A percentile compares a stretch with the other conserved stretches of the same genome.
phyloP scores from a whole-genome alignment of 2,888 invertebrate genomes.

The Onchidella celtica region DNA sequence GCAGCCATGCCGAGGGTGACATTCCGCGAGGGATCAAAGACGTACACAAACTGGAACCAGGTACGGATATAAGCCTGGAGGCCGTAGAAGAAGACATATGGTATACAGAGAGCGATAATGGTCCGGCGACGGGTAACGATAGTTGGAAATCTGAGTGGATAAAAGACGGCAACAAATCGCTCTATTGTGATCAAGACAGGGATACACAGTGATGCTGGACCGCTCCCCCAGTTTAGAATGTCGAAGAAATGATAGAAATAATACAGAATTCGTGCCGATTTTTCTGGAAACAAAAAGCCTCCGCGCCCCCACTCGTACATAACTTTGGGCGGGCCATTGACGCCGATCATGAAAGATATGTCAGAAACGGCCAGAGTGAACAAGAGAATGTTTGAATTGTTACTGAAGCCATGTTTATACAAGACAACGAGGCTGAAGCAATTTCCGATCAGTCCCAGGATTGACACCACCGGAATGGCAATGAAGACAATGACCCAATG shows the following conservation, averaged over 20 bases:
- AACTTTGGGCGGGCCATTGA: slow-evolving; percentile 30
- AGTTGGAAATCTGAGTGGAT: slow-evolving; percentile 19
- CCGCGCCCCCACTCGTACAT: slow-evolving; percentile 33
- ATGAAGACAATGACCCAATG: slow-evolving; percentile 29
- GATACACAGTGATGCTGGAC: slow-evolving; percentile 16
- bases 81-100: not conserved
- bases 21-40: not conserved
- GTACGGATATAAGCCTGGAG: slow-evolving; percentile 20
- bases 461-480: slow-evolving; percentile 11
- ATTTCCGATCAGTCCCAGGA: slow-evolving; percentile 33
- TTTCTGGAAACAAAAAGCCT: slow-evolving; percentile 22
- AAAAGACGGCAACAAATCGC: slow-evolving; percentile 33
- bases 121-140: slow-evolving; percentile 30
- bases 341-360: slow-evolving; percentile 30
- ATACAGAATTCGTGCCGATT: not conserved
- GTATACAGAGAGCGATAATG: not conserved
- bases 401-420: slow-evolving; percentile 3
- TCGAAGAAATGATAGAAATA: slow-evolving; percentile 39
- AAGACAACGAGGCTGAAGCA: slow-evolving; percentile 20
- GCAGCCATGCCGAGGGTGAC: slow-evolving; percentile 1
- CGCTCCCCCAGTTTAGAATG: slow-evolving; percentile 31
- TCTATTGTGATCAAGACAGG: slow-evolving; percentile 34
- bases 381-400: slow-evolving; percentile 23
- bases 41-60: slow-evolving; percentile 42
- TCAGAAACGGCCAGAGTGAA: slow-evolving; percentile 36